Evolutionary conservation across 2,797 vertebrate genomes (phyloP).

Genomic region (Coregonus suidteri): DNA sequence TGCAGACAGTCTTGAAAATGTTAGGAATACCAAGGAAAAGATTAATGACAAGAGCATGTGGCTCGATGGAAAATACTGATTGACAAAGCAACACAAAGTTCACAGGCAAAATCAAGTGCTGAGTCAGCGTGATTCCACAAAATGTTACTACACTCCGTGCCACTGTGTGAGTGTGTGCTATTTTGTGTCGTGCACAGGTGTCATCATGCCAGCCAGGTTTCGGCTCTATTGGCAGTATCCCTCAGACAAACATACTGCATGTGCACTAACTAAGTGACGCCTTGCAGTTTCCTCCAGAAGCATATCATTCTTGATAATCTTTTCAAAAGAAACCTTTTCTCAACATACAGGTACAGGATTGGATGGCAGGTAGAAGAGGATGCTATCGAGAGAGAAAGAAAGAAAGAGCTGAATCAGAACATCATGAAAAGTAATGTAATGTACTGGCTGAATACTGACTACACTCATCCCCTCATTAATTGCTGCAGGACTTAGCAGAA

Average conservation of each 20-base stretch:
- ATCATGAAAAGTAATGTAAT: no score
- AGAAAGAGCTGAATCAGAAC: no score
- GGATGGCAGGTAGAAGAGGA: no score
- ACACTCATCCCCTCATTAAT: no score
- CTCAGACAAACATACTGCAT: background rate
- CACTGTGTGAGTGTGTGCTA: background rate
- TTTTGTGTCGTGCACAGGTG: background rate
- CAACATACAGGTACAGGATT: no score
- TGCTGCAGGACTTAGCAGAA: no score
- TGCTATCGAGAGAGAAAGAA: no score
- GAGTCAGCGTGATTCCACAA: background rate
- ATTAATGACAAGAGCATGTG: background rate
- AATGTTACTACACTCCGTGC: background rate
- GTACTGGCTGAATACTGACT: no score
- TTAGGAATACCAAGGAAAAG: background rate
- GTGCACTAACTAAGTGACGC: background rate
- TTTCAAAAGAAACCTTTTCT: no score
- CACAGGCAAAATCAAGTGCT: background rate
- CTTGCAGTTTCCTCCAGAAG: no score
- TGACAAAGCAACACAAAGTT: background rate
- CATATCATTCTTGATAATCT: no score
- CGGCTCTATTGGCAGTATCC: background rate
- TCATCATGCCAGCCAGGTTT: background rate
- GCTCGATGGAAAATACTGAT: background rate
- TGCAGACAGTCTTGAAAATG: background rate